Conservation (phyloP, 1,140 invertebrate species). For the Conus ventricosus region DNA sequence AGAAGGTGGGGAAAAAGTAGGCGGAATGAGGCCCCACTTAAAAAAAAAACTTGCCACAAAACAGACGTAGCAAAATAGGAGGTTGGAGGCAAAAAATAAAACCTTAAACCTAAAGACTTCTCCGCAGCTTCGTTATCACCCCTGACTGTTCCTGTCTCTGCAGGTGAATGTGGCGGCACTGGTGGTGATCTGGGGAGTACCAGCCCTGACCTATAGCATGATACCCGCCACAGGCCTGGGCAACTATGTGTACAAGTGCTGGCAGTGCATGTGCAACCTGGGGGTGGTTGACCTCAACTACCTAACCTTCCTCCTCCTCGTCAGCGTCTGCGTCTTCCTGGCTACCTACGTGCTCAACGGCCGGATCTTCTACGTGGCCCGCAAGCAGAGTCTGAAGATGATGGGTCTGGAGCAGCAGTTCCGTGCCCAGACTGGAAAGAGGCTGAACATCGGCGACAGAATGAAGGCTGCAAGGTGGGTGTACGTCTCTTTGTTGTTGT, state of each 20-base stretch:
- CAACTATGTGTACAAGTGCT: conserved; percentile 22
- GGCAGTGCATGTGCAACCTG: conserved; percentile 32
- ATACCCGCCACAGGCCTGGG: conserved; percentile 4
- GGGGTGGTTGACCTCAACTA: neutral
- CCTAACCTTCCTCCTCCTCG: conserved; percentile 5
- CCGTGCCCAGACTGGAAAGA: neutral
- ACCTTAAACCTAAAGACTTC: too few species aligned
- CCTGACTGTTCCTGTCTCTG: neutral
- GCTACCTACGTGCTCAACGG: conserved; percentile 12
- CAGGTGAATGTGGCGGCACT: conserved; percentile 8
- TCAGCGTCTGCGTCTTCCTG: conserved; percentile 13
- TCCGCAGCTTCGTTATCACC: too few species aligned
- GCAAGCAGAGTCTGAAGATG: neutral
- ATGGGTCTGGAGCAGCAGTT: neutral
- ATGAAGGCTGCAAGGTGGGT: neutral
- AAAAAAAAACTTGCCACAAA: too few species aligned
- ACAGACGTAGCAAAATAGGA: too few species aligned
- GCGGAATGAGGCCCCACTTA: too few species aligned
- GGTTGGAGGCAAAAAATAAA: too few species aligned
- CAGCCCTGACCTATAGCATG: neutral
- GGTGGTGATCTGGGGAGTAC: neutral
- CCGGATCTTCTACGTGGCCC: conserved; percentile 12
- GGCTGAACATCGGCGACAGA: neutral
- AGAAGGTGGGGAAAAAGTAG: too few species aligned
- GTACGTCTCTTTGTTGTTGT: neutral